phyloP scores from a whole-genome alignment of 2,797 vertebrate species.

The Typhlichthys eigenmanni region DNA sequence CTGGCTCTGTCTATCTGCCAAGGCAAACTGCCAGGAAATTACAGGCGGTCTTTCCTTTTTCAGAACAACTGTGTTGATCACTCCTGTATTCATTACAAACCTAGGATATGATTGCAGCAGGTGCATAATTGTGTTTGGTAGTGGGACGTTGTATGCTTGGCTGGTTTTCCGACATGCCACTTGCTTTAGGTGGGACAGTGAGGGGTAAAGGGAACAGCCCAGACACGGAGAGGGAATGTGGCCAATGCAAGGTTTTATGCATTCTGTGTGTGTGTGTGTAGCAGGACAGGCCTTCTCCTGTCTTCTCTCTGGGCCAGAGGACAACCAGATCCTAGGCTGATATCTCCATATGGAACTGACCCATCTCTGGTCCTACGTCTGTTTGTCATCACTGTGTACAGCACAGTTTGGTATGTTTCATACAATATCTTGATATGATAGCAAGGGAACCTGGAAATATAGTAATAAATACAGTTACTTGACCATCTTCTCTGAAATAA shows the following conservation, averaged over 20 bases:
- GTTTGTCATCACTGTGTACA: too few relatives aligned
- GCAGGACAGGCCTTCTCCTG: background rate
- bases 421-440: too few relatives aligned
- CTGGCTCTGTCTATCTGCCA: too few relatives aligned
- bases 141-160: background rate
- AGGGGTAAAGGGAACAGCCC: slow-evolving; percentile 3
- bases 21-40: too few relatives aligned
- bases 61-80: too few relatives aligned
- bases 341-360: too few relatives aligned
- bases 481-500: too few relatives aligned
- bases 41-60: too few relatives aligned
- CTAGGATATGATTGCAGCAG: slow-evolving; percentile 5
- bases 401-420: too few relatives aligned
- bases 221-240: slow-evolving; percentile 14
- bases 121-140: background rate
- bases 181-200: slow-evolving; percentile 26
- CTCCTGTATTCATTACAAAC: too few relatives aligned
- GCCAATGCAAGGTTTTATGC: background rate
- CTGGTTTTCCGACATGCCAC: slow-evolving; percentile 7
- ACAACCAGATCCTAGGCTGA: background rate
- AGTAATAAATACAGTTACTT: too few relatives aligned
- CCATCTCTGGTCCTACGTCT: background rate
- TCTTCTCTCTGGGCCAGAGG: slow-evolving; percentile 5
- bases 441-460: too few relatives aligned
- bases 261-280: slow-evolving; percentile 10